Base-by-base conservation (phyloP, 1,140 invertebrate genomes). In the Acromyrmex charruanus region DNA sequence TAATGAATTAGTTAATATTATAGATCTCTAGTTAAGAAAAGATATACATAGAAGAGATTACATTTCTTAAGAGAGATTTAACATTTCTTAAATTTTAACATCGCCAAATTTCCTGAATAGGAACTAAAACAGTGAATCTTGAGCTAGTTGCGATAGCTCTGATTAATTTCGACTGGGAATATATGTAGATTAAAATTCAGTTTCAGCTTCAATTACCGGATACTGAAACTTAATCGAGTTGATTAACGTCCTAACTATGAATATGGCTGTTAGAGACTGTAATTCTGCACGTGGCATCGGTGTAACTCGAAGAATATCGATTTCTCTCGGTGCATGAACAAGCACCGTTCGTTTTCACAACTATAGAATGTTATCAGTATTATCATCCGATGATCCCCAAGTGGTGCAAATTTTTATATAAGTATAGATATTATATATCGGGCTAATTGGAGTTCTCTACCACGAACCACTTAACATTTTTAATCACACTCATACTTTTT, bases 131-230 rank as follows among this genome's bases (percentile, higher is more conserved):
- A 80, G 61, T 68, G 9, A 61, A 18, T 31, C 31, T 1, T 39
- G 21, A 58, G 49, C 28, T 68, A 44, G 59, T 31, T 25, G 39
- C 44, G 28, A 55, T 58, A 28, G 39, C 39, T 31, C 49, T 39
- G 25, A 71, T 69, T 71, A 79, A 25, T 59, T 81, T 39, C 21
- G 31, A 39, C 49, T 71, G 71, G 25, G 79, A 71, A 71, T 81
- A 81, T 81, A 71, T 81, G 71, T 81, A 44, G 65, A 81, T 81
- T 71, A 81, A 81, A 81, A 81, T 66, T 81, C 66, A 39, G 51
- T 35, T 71, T 49, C 31, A 69, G 51, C 61, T 80, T 80, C 65
- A 81, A 71, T 49, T 71, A 69, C 63, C n/a, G 49, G 49, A 21
- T 49, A 58, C 51, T 59, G 79, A 44, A 44, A 68, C 66, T 81